Evolutionary conservation across 2,888 invertebrate species (phyloP).

Genomic region (Anthrax anthrax): DNA sequence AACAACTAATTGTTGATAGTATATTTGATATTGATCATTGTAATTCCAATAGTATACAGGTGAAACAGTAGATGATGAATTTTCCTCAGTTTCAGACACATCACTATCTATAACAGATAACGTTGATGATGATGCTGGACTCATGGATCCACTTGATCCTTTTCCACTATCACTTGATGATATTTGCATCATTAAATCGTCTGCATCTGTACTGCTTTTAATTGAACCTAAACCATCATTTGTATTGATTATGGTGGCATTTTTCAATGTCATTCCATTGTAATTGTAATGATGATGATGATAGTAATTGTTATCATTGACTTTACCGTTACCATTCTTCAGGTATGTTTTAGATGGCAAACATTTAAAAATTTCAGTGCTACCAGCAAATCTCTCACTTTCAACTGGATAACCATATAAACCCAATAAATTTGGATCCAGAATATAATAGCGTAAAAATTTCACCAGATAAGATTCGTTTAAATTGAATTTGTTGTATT

Average conservation of each 20-base stretch:
- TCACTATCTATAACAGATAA: conserved; percentile 43
- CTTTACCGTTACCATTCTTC: not conserved
- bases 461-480: conserved; percentile 41
- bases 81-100: conserved; percentile 22
- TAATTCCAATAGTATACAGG: too few relatives aligned
- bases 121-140: conserved; percentile 40
- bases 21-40: conserved; percentile 15
- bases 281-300: not conserved
- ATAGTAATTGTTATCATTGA: not conserved
- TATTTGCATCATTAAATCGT: conserved; percentile 7
- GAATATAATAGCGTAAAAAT: conserved; percentile 45
- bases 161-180: conserved; percentile 42
- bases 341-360: conserved; percentile 29
- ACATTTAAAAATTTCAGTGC: conserved; percentile 48
- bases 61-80: conserved; percentile 30
- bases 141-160: conserved; percentile 38
- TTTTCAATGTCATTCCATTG: too few relatives aligned
- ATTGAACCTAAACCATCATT: conserved; percentile 22
- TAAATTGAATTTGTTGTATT: conserved; percentile 34
- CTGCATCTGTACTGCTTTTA: conserved; percentile 12
- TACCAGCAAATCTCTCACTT: conserved; percentile 42
- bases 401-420: conserved; percentile 60
- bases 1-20: not conserved
- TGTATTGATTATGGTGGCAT: conserved; percentile 24
- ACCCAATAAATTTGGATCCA: conserved; percentile 46